Percentiles rank a stretch among this genome's conserved stretches.
Evolutionary conservation across 2,797 vertebrate species (phyloP).

Genomic region (Allenopithecus nigroviridis): DNA sequence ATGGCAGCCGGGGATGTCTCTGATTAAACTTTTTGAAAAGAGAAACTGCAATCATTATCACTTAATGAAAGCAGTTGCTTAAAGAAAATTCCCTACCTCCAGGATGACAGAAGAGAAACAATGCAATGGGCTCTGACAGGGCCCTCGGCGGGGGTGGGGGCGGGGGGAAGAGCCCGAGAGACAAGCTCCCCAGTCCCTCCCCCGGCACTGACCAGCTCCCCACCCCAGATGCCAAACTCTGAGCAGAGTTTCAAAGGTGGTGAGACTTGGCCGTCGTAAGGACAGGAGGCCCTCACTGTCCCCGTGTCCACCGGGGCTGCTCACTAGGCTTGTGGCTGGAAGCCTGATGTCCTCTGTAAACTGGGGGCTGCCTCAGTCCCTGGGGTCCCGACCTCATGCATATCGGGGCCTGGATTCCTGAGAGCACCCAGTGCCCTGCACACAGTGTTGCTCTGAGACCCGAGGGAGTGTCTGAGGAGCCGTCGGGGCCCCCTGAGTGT

Average conservation of each 20-base stretch:
- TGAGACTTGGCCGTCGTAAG: neutral
- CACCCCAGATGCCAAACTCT: fast-evolving
- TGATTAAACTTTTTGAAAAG: neutral
- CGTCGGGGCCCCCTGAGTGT: fast-evolving
- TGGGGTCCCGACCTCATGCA: too few relatives aligned
- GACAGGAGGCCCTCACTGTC: neutral
- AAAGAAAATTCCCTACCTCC: neutral
- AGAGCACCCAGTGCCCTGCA: fast-evolving
- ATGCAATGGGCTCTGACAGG: fast-evolving
- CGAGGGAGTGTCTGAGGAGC: too few relatives aligned
- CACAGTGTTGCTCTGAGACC: too few relatives aligned
- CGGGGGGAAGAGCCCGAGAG: fast-evolving
- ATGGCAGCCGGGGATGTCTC: constrained; percentile 41
- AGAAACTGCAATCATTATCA: constrained; percentile 44
- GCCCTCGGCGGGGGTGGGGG: fast-evolving
- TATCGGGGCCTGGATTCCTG: neutral
- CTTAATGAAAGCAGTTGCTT: neutral
- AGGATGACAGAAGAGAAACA: neutral
- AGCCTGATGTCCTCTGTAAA: neutral
- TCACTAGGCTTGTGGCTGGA: fast-evolving
- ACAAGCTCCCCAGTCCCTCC: fast-evolving
- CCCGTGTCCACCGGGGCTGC: fast-evolving
- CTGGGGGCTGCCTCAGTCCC: neutral
- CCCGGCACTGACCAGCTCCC: fast-evolving
- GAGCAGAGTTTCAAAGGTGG: neutral